Conservation (phyloP, 37 sponge, comb jelly and placozoan genomes). For the Aphrocallistes beatrix region DNA sequence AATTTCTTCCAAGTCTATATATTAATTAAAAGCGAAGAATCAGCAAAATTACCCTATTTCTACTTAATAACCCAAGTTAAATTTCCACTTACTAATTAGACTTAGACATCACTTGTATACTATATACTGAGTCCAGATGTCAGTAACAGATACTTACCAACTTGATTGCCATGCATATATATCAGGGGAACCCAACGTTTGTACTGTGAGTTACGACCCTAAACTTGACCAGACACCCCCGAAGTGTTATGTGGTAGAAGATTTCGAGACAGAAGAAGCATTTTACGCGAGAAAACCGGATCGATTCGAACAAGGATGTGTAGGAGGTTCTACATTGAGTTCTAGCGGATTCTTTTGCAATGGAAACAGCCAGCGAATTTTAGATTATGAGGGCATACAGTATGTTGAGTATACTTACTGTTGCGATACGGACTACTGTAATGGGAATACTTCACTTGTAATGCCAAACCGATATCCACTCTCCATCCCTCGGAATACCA, state of each 20-base stretch:
- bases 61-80: too few relatives aligned
- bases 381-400: not conserved
- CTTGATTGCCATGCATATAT: not conserved
- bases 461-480: not conserved
- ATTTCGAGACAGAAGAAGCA: not conserved
- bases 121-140: too few relatives aligned
- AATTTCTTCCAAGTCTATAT: too few relatives aligned
- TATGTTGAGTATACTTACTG: constrained; percentile 8
- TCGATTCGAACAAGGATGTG: not conserved
- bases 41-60: too few relatives aligned
- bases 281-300: not conserved
- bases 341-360: not conserved
- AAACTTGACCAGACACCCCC: not conserved
- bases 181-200: not conserved
- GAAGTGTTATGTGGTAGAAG: not conserved
- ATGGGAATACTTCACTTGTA: not conserved
- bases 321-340: not conserved
- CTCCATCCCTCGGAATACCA: not conserved
- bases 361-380: not conserved
- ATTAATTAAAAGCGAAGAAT: too few relatives aligned
- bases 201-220: not conserved
- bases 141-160: too few relatives aligned
- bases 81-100: too few relatives aligned
- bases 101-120: too few relatives aligned
- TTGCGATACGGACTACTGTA: not conserved